phyloP scores from a whole-genome alignment of 2,113 vertebrate species.

The Crotalus helleri region DNA sequence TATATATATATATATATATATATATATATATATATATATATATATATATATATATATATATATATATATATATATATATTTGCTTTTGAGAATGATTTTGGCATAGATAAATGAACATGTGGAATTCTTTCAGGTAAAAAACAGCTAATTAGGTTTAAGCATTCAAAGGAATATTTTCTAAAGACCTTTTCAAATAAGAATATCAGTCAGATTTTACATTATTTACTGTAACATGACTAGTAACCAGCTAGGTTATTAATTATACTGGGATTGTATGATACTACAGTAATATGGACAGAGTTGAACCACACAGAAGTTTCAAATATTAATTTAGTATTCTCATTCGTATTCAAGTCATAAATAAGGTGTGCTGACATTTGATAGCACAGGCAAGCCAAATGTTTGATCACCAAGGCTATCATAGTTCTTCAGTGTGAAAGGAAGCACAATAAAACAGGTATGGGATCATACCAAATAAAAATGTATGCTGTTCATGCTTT shows the following conservation, averaged over 20 bases:
- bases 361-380: not conserved
- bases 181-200: conserved; percentile 1
- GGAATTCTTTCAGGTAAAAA: conserved; percentile 38
- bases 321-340: not conserved
- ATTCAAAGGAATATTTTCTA: conserved; percentile 17
- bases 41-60: not conserved
- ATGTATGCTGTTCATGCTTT: not conserved
- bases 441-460: not conserved
- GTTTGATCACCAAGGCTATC: not conserved
- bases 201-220: not conserved
- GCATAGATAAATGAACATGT: conserved; percentile 30
- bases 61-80: not conserved
- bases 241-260: not conserved
- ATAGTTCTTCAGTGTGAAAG: not conserved
- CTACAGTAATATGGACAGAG: not conserved
- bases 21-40: not conserved
- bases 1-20: not conserved
- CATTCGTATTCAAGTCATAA: not conserved
- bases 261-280: not conserved
- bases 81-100: conserved; percentile 36
- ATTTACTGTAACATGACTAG: not conserved
- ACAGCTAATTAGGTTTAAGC: conserved; percentile 37
- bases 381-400: not conserved
- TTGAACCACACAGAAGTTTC: not conserved
- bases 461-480: not conserved